Evolutionary conservation across 30 jellyfish, hydroid and myxozoan genomes (phyloP), one percentile per base, ranked within the genome.

Genomic region (Hydra vulgaris): DNA sequence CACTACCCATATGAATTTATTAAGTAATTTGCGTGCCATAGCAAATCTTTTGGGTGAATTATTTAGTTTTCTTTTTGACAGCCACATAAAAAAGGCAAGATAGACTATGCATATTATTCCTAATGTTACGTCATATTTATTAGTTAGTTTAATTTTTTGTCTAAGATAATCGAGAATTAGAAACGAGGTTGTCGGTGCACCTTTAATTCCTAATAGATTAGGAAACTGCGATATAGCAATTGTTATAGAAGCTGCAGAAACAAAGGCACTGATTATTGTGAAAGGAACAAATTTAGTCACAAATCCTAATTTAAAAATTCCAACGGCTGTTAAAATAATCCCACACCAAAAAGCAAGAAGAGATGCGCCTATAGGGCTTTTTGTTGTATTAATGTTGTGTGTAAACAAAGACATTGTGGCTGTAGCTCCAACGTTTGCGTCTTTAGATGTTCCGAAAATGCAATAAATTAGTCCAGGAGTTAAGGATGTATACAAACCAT

Each of bases 201-300:
- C 77, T 22, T 82, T 66, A 18, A 83, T 66, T 18, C 97, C 97
- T 69, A 90, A 86, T 74, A 90, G 68, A 66, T 73, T 86, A 69
- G 79, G 84, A 21, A 90, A 86, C 79, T 90, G 97, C 53, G 91
- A 76, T 26, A 71, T 66, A 0, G 95, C 26, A 25, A 90, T 86
- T 23, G 83, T 76, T 8, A 90, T 69, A 21, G 97, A 86, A 77
- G 95, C 83, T 1, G 97, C 96, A n/a, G 97, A 86, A 0, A 90
- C 88, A 85, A 90, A 86, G 23, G 91, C 97, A 72, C 95, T 79
- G 80, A 85, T 80, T 54, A 90, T 96, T 8, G 89, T 88, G 82
- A 22, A 61, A 70, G 97, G 82, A 27, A 90, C 54, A 72, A 85
- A 86, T n/a, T 87, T 88, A 23, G 91, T 83, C 55, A 90, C 78